phyloP scores from a whole-genome alignment of 1,140 invertebrate species.

The Hyles euphorbiae region DNA sequence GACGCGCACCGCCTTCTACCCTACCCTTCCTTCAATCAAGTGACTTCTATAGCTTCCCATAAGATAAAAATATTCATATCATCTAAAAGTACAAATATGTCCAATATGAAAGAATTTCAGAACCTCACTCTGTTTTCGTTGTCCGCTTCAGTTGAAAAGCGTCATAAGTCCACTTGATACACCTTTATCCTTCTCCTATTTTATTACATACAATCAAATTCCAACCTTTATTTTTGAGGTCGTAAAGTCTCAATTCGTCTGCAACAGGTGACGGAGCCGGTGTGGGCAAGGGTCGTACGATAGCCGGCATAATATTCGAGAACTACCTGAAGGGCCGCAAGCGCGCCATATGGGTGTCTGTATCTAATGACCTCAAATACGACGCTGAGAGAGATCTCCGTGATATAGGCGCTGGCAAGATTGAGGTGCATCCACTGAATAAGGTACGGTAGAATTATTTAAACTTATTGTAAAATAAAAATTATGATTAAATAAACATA shows the following conservation, averaged over 20 bases:
- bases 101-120: too few species aligned
- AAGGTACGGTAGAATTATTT: conserved; percentile 77
- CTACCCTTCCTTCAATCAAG: too few species aligned
- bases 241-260: not conserved
- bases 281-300: conserved; percentile 99
- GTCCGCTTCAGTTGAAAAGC: too few species aligned
- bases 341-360: conserved; percentile 97
- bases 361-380: conserved; percentile 98
- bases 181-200: too few species aligned
- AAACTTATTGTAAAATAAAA: too few species aligned
- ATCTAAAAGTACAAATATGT: too few species aligned
- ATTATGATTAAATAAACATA: too few species aligned
- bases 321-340: conserved; percentile 96
- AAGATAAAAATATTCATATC: too few species aligned
- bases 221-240: not conserved
- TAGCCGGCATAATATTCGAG: conserved; percentile 98
- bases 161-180: too few species aligned
- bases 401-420: conserved; percentile 95
- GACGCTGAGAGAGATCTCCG: conserved; percentile 97
- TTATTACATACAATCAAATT: not conserved
- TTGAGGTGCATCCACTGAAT: conserved; percentile 92
- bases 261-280: conserved; percentile 95
- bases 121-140: too few species aligned
- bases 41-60: too few species aligned
- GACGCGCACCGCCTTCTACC: too few species aligned